Base-by-base conservation (phyloP, 2,888 invertebrate species). In the Chrysolina haemoptera region DNA sequence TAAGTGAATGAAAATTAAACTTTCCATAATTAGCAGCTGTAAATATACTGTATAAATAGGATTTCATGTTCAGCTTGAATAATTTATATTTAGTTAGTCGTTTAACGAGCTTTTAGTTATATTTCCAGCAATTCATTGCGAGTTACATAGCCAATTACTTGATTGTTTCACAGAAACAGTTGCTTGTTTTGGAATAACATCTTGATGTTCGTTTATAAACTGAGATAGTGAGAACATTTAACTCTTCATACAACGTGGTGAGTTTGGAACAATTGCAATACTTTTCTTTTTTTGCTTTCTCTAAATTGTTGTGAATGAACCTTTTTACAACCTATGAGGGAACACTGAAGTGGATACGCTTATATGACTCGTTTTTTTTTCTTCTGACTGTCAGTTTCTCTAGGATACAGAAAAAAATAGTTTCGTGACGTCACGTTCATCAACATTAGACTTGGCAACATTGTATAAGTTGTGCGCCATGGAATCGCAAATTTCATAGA, bases 1-100 rank as follows among this genome's bases (percentile, higher is more conserved):
- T 72, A 63, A 78, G 73, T 79, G 73, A 72, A 74, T 74, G 70
- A 68, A 73, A 71, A 73, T 76, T 68, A 62, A 68, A 70, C 73
- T 70, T 62, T 67, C 67, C 73, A 59, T 68, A 48, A 68, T 72
- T 68, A 67, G 71, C 62, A 62, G 67, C 53, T 40, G 53, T 67
- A 67, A 67, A 67, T 53, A 67, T 55, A 40, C 43, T 59, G 66
- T 76, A 73, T 71, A 76, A 71, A 76, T 76, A 76, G 76, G 53
- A 62, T 70, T 62, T 63, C 76, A 71, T 73, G 76, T 71, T 71
- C 22, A 20, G 67, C 62, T 50, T 59, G 65, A 76, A 76, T 76
- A 76, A 76, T 76, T 76, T 68, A 76, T 63, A 69, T 73, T 73
- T 18, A 53, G 55, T 67, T 55, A 43, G 68, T 72, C 67, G 62